Evolutionary conservation across 2,113 vertebrate genomes (phyloP).

Genomic region (Melanostigma gelatinosum): DNA sequence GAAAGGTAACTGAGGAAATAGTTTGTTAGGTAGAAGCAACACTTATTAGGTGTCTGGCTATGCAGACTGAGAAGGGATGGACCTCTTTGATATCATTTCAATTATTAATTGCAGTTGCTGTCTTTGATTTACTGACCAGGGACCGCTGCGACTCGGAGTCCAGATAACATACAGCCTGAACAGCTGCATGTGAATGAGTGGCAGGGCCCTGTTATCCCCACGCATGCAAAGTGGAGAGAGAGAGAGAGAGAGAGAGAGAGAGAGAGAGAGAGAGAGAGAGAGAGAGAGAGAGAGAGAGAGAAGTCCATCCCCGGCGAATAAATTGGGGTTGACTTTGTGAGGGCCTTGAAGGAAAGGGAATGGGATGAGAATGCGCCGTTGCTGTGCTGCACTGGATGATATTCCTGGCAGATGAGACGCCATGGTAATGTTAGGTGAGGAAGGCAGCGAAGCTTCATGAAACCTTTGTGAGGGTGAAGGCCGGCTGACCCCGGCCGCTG

Average conservation of each 20-base stretch:
- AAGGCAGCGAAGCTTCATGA: conserved; percentile 47
- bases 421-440: conserved; percentile 54
- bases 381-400: conserved; percentile 63
- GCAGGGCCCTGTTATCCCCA: conserved; percentile 53
- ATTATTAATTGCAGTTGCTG: conserved; percentile 59
- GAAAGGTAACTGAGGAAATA: neutral
- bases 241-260: conserved; percentile 27
- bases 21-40: neutral
- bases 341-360: conserved; percentile 76
- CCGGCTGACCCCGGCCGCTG: conserved; percentile 35
- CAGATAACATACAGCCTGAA: conserved; percentile 60
- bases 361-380: conserved; percentile 68
- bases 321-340: conserved; percentile 79
- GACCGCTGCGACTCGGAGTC: conserved; percentile 43
- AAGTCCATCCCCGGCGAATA: conserved; percentile 72
- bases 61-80: neutral
- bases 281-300: conserved; percentile 69
- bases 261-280: neutral
- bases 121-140: conserved; percentile 61
- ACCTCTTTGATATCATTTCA: conserved; percentile 19
- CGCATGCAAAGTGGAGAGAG: conserved; percentile 59
- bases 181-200: conserved; percentile 68
- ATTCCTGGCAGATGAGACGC: conserved; percentile 61
- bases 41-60: neutral
- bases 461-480: conserved; percentile 53